These are phyloP conservation scores for Thecophora atra DNA, from an alignment of 2,888 invertebrate genomes.

Conservation along the genomic window DNA sequence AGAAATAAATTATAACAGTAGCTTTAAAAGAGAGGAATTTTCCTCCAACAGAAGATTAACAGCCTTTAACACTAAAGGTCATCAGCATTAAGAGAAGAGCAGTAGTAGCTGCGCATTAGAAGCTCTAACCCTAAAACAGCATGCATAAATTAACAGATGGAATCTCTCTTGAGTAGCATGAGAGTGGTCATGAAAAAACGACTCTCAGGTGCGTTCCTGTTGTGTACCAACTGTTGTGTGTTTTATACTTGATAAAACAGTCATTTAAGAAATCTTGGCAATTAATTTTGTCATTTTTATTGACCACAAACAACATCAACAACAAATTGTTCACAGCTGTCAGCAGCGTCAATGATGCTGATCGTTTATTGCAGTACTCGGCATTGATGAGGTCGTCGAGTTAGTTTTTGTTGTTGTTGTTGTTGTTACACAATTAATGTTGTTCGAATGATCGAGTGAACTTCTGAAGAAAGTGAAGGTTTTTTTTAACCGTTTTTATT, in stretches of 20 bases:
- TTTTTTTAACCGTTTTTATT: neutral
- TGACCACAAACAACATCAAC: conserved; percentile 7
- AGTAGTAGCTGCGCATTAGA: no score
- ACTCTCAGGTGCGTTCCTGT: neutral
- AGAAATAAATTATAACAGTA: no score
- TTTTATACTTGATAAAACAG: neutral
- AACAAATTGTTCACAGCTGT: neutral
- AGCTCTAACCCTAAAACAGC: no score
- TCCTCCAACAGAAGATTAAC: no score
- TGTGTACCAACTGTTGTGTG: neutral
- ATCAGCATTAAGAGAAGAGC: no score
- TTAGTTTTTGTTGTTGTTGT: conserved; percentile 23
- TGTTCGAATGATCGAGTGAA: conserved; percentile 9
- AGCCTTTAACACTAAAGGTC: no score
- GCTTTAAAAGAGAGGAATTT: no score
- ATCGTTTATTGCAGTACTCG: neutral
- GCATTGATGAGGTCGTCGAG: conserved; percentile 5
- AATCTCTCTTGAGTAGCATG: no score
- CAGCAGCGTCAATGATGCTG: neutral
- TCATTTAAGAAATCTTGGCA: neutral
- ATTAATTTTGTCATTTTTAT: conserved; percentile 14
- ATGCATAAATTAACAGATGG: no score
- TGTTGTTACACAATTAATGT: conserved; percentile 6
- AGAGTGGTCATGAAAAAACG: no score
- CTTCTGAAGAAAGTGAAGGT: conserved; percentile 4